A percentile compares a stretch with the other conserved stretches of the same genome.
phyloP scores from a whole-genome alignment of 2,888 invertebrate species.

The Agriopis aurantiaria region DNA sequence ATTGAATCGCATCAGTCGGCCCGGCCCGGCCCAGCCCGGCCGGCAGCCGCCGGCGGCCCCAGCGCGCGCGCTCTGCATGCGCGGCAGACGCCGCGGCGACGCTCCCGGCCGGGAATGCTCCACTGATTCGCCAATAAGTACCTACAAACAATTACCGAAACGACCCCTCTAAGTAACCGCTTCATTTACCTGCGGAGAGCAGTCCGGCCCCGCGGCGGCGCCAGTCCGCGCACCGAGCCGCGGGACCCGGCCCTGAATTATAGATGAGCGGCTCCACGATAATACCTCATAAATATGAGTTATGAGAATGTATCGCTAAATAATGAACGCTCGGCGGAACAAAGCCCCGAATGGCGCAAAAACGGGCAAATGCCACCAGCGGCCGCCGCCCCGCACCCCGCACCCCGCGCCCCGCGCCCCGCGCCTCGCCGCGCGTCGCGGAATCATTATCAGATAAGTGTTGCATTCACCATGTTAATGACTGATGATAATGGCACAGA shows the following conservation, averaged over 20 bases:
- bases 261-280: slow-evolving; percentile 44
- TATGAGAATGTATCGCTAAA: slow-evolving; percentile 53
- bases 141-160: slow-evolving; percentile 38
- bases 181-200: slow-evolving; percentile 31
- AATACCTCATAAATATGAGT: slow-evolving; percentile 48
- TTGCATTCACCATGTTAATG: neutral
- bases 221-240: neutral
- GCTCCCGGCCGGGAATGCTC: neutral
- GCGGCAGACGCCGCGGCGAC: slow-evolving; percentile 28
- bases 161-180: slow-evolving; percentile 15
- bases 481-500: slow-evolving; percentile 3
- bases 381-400: slow-evolving; percentile 6
- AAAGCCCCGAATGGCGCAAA: slow-evolving; percentile 35
- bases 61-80: slow-evolving; percentile 31
- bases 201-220: neutral
- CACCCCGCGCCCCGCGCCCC: neutral
- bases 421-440: neutral
- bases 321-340: slow-evolving; percentile 45
- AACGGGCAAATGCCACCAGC: slow-evolving; percentile 27
- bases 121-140: slow-evolving; percentile 23
- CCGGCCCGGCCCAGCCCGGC: no score
- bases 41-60: neutral
- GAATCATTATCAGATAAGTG: slow-evolving; percentile 11
- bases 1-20: neutral
- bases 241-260: slow-evolving; percentile 33